Evolutionary conservation across 2,113 vertebrate genomes (phyloP), one percentile per base, ranked within the genome.

Genomic region (Campylomormyrus tamandua): DNA sequence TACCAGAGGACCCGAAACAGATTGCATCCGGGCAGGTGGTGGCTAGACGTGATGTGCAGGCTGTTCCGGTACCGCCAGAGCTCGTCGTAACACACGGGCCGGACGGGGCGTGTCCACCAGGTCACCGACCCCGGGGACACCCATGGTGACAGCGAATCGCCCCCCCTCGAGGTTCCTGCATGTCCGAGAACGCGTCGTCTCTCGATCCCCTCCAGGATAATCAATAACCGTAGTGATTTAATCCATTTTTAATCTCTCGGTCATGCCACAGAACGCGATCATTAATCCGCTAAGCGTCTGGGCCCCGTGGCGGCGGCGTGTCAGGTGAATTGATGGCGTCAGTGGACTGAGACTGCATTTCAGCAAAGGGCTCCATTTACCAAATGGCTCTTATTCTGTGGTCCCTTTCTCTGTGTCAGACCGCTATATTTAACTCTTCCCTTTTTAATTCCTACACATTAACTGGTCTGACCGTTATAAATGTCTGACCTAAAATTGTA

Each of bases 311-410:
- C 92, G 87, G 91, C 92, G 83, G 93, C 83, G 86, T 93, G 42
- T 91, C 74, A 91, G 17, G 89, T 85, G n/a, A 92, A 91, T 92
- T 93, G 93, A 91, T 91, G 70, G 3, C 15, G 92, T 94, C 91
- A 91, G 70, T 92, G 93, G 95, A 94, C 53, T 88, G 90, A 93
- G 46, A 91, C 10, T 31, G 91, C 56, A 27, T 80, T 92, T 53
- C 89, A 89, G 74, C 89, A 66, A 7, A 93, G 90, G 89, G 62
- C 13, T 94, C 74, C 87, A 87, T 92, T 94, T 93, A 92, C 89
- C 93, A 94, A 94, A 91, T 91, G 92, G 91, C n/a, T 58, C 88
- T 94, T 95, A 90, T 92, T 92, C 92, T 58, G 92, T 93, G 83
- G 90, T 80, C 90, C 93, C 62, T 89, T 90, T 88, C 80, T 74